Conservation (phyloP, 2,113 vertebrate genomes). For the Acanthisitta chloris region DNA sequence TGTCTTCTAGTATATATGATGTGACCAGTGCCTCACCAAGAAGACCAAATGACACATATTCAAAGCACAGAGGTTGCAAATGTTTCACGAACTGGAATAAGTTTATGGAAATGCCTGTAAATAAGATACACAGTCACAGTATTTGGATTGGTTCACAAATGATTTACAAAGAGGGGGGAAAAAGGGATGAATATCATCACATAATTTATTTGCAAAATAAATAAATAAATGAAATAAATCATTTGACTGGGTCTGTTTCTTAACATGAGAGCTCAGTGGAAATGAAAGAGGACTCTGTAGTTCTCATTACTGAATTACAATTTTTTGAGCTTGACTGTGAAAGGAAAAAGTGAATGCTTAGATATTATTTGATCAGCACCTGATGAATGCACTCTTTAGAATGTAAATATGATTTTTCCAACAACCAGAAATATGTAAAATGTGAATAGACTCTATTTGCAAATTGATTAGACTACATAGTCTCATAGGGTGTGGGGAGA, state of each 20-base stretch:
- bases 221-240: not conserved
- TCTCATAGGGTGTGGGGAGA: not conserved
- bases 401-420: not conserved
- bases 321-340: not conserved
- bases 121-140: not conserved
- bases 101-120: not conserved
- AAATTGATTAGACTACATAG: conserved; percentile 23
- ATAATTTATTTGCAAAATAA: not conserved
- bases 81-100: not conserved
- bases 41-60: not conserved
- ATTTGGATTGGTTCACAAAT: not conserved
- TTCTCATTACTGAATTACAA: not conserved
- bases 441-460: not conserved
- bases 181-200: not conserved
- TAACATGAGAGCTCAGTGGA: not conserved
- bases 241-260: not conserved
- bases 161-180: not conserved
- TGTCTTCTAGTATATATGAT: not conserved
- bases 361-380: conserved; percentile 1
- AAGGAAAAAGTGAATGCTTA: not conserved
- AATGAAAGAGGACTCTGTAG: conserved; percentile 2
- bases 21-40: not conserved
- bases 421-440: not conserved
- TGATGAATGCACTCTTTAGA: conserved; percentile 18
- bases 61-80: not conserved